Evolutionary conservation across 1,140 invertebrate genomes (phyloP).

Genomic region (Philotrypesis tridentata): DNA sequence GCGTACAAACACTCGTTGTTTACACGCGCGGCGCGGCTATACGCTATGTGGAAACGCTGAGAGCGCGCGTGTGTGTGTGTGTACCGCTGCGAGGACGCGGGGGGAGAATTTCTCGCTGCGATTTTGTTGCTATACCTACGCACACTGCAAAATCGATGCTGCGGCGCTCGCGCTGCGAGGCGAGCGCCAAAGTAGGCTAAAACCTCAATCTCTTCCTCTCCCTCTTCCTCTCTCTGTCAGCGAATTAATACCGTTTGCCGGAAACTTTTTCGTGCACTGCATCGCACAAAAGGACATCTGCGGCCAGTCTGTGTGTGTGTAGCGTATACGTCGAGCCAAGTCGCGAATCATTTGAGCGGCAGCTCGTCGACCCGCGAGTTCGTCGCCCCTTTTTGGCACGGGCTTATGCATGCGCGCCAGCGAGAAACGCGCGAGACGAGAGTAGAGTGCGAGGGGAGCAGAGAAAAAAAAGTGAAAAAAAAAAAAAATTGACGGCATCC

Average conservation of each 20-base stretch:
- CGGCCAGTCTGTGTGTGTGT: too few species aligned
- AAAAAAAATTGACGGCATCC: not conserved
- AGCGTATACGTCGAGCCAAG: not conserved
- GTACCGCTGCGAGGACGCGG: too few species aligned
- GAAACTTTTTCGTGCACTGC: too few species aligned
- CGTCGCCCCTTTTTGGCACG: conserved; percentile 57
- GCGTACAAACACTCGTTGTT: not conserved
- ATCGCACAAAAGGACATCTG: not conserved
- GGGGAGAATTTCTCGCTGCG: too few species aligned
- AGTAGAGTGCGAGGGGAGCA: too few species aligned
- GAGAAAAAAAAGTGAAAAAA: not conserved
- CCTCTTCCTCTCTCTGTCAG: too few species aligned
- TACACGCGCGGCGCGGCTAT: too few species aligned
- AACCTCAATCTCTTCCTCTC: not conserved
- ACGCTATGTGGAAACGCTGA: too few species aligned
- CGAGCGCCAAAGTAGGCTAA: not conserved
- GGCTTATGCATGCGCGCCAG: not conserved
- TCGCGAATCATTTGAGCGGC: conserved; percentile 3
- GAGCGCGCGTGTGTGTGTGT: too few species aligned
- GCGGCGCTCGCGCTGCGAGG: too few species aligned
- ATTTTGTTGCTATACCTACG: too few species aligned
- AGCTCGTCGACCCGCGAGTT: conserved; percentile 34
- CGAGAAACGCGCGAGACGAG: not conserved
- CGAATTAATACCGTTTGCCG: not conserved
- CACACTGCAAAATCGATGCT: not conserved